These are phyloP conservation scores for Rhinogobius similis DNA, from an alignment of 2,113 vertebrate species.

Conservation along the genomic window DNA sequence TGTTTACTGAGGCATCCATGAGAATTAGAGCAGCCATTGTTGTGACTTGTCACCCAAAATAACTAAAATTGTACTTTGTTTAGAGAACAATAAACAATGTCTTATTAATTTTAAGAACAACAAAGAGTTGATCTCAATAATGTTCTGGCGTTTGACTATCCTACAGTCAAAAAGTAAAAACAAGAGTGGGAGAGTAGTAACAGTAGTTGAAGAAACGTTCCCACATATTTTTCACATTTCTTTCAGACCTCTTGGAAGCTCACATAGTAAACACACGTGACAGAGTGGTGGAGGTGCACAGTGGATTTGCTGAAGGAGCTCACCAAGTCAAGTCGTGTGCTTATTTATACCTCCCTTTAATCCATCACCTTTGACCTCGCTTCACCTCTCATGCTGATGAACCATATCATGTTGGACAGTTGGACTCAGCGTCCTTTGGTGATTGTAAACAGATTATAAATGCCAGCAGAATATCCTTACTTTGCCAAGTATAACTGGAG, in stretches of 20 bases:
- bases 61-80: neutral
- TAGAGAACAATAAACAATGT: neutral
- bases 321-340: conserved; percentile 61
- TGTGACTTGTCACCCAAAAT: conserved; percentile 3
- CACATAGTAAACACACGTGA: conserved; percentile 33
- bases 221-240: too few relatives aligned
- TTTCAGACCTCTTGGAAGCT: neutral
- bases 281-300: conserved; percentile 3
- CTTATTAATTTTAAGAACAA: too few relatives aligned
- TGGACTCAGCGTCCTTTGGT: conserved; percentile 29
- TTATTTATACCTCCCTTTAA: conserved; percentile 71
- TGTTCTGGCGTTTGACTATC: too few relatives aligned
- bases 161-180: neutral
- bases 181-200: too few relatives aligned
- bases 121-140: too few relatives aligned
- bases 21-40: conserved; percentile 32
- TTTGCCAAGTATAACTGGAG: neutral
- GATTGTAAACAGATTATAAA: conserved; percentile 35
- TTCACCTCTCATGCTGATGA: conserved; percentile 39
- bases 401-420: conserved; percentile 44
- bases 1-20: conserved; percentile 8
- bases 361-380: conserved; percentile 41
- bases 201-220: neutral
- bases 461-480: neutral
- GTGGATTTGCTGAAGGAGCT: conserved; percentile 65